phyloP scores from a whole-genome alignment of 2,797 vertebrate species.

The Luscinia megarhynchos region DNA sequence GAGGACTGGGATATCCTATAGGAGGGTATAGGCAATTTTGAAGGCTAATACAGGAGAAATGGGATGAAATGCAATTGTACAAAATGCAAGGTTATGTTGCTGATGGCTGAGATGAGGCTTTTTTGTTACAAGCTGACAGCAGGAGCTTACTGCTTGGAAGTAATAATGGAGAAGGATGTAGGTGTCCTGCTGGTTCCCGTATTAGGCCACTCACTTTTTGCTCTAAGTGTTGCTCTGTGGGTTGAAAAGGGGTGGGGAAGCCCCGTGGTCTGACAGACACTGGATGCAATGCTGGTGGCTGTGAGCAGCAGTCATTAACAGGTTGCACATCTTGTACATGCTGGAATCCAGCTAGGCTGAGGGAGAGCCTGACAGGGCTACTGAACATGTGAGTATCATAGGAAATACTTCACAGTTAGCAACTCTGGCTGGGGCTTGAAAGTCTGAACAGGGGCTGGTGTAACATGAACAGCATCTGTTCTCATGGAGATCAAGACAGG shows the following conservation, averaged over 20 bases:
- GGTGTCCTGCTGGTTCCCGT: not conserved
- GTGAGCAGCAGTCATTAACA: not conserved
- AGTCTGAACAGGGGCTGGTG: not conserved
- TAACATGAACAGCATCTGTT: not conserved
- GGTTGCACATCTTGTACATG: not conserved
- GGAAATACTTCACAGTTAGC: not conserved
- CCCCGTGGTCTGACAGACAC: fast-evolving
- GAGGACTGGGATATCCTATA: not conserved
- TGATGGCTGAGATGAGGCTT: not conserved
- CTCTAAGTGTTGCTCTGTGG: not conserved
- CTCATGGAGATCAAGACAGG: not conserved
- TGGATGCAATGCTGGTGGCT: not conserved
- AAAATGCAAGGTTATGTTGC: not conserved
- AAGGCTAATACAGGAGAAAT: not conserved
- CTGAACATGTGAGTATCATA: not conserved
- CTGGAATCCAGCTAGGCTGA: not conserved
- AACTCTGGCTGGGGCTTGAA: not conserved
- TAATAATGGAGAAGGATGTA: not conserved
- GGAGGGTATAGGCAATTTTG: not conserved
- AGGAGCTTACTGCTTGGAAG: not conserved
- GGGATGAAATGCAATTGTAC: not conserved
- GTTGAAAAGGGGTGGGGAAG: not conserved
- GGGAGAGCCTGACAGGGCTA: not conserved
- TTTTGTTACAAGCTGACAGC: not conserved
- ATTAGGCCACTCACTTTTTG: not conserved